A percentile compares a stretch with the other conserved stretches of the same genome.
Conservation (phyloP, 2,888 invertebrate genomes). For the Busseola fusca region DNA sequence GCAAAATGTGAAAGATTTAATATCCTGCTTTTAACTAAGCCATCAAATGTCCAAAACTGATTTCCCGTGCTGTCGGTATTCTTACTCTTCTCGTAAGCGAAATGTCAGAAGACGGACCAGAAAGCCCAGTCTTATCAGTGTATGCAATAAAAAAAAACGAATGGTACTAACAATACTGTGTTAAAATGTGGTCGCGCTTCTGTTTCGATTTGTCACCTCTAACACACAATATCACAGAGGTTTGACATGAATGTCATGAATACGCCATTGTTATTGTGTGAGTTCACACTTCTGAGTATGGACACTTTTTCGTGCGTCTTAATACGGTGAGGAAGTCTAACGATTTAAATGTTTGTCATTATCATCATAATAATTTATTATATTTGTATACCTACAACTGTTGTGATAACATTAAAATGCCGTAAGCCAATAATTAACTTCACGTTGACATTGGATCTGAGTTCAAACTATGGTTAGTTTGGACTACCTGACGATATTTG, state of each 20-base stretch:
- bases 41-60: background rate
- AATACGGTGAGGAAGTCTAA: too few species aligned
- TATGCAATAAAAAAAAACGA: too few species aligned
- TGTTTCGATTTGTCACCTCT: background rate
- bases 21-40: background rate
- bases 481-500: too few species aligned
- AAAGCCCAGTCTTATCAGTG: background rate
- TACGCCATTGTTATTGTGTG: background rate
- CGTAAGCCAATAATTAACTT: background rate
- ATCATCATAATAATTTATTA: background rate
- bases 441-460: background rate
- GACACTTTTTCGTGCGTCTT: too few species aligned
- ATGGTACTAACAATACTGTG: background rate
- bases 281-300: background rate
- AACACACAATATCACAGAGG: background rate
- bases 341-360: background rate
- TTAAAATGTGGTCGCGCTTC: background rate
- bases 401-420: background rate
- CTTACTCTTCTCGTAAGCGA: background rate
- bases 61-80: background rate
- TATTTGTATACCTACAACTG: background rate
- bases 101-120: background rate
- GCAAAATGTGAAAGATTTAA: conserved; percentile 22
- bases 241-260: background rate
- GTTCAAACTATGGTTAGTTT: too few species aligned